Base-by-base conservation (phyloP, 2,797 vertebrate genomes). In the Pseudomugil tenellus region DNA sequence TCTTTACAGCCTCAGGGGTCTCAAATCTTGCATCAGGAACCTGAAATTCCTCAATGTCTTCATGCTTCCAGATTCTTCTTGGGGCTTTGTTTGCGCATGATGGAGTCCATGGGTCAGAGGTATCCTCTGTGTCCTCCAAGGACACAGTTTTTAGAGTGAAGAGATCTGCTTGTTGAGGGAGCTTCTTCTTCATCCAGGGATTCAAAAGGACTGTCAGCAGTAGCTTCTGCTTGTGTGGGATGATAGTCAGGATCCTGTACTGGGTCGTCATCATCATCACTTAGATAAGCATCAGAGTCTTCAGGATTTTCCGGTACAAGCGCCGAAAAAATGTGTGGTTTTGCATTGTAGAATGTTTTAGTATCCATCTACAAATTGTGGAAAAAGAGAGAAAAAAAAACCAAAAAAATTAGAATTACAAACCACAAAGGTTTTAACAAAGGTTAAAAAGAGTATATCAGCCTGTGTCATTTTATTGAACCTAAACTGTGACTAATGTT, bases 211-310 rank as follows among this genome's bases (percentile, higher is more conserved):
- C 1, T n/a, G 21, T 74, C 32, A 0, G 14, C 25, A 13, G 6
- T 23, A 0, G 1, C 11, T 3, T 64, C 58, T 67, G 32, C 53
- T 51, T 29, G 54, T 51, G 8, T 63, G 43, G 65, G 54, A 10
- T n/a, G 61, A 72, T 66, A 55, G 66, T 66, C 66, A 14, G 58
- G 58, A 68, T 63, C 67, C 11, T 9, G 35, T 17, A 23, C 29
- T 7, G 0, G 5, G 25, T 26, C 35, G 25, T 26, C 35, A 26
- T 39, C 21, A 41, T 26, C 25, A 59, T 59, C 25, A 43, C 23
- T 43, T 16, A 59, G 39, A 29, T 59, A 25, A 2, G 25, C 58
- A 19, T 46, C 58, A 9, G 59, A 62, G 21, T 62, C 46, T 25
- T 51, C 7, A 16, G 59, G 43, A 62, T 62, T 16, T 48, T 32